Evolutionary conservation across 2,113 vertebrate species (phyloP), one percentile per base, ranked within the genome.

Genomic region (Nansenia antarctica): DNA sequence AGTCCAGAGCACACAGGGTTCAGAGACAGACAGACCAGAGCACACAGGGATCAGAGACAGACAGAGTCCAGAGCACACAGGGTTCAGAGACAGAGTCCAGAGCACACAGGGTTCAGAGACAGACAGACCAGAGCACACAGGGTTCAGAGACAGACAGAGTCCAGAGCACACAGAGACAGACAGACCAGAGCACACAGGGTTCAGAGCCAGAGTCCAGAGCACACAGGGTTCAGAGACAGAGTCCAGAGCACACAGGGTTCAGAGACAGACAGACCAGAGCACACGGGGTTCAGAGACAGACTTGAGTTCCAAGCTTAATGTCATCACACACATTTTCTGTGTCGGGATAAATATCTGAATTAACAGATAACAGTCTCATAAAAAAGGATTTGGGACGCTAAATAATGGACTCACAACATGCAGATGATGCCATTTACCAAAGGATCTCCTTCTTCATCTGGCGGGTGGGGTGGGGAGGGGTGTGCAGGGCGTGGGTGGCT

Each of bases 361-460:
- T 58, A 77, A 84, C n/a, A 47, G 77, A 87, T 87, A 85, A 85
- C 63, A 62, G 65, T 62, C 69, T 63, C 67, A 77, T 87, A 82
- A 81, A 87, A n/a, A 79, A 69, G 80, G 63, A 72, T 39, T 67
- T 58, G 42, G 69, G 66, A 68, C 84, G 80, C 84, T 88, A 80
- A 87, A 82, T 82, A 77, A 85, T 82, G 68, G 72, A 72, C 78
- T 77, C 81, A 54, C 70, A 78, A 78, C 77, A 79, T 45, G 76
- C 67, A 74, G 71, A 73, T 72, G 80, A 70, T 79, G 79, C 11
- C 66, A 69, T 83, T 79, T 67, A 75, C 61, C 74, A 69, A 75
- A 80, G 69, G 53, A 73, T 77, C 72, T 78, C 42, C 47, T 27
- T 67, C 70, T 79, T 78, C 63, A 74, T 88, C 73, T 73, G 65